Percentiles rank a stretch among this genome's conserved stretches.
Conservation (phyloP, 2,888 invertebrate species). For the Lasioglossum figueresi region DNA sequence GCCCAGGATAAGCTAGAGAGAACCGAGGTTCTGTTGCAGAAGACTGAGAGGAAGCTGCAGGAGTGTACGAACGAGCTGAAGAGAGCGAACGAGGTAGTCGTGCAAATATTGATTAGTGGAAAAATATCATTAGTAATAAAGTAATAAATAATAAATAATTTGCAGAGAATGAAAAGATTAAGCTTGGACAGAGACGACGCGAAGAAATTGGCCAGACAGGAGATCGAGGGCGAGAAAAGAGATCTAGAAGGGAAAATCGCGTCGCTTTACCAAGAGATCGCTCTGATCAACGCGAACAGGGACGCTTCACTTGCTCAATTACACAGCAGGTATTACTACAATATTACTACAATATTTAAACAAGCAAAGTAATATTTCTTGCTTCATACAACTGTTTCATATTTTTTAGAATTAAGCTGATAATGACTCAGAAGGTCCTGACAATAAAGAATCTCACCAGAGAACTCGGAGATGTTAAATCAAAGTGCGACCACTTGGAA, state of each 20-base stretch:
- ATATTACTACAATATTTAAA: background rate
- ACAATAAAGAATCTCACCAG: conserved; percentile 89
- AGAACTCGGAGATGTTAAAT: conserved; percentile 89
- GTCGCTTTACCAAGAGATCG: conserved; percentile 85
- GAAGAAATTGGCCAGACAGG: conserved; percentile 86
- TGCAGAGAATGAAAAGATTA: conserved; percentile 85
- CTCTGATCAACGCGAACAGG: conserved; percentile 86
- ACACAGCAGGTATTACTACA: conserved; percentile 92
- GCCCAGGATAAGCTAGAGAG: conserved; percentile 88
- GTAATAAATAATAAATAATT: conserved; percentile 11
- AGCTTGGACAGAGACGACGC: conserved; percentile 86
- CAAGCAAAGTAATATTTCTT: background rate
- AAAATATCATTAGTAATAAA: too few species aligned
- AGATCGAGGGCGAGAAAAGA: conserved; percentile 88
- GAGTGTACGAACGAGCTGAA: conserved; percentile 88
- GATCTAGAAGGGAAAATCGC: conserved; percentile 85
- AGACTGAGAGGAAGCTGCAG: conserved; percentile 86
- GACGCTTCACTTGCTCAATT: conserved; percentile 92
- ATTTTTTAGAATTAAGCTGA: conserved; percentile 89
- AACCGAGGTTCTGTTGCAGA: conserved; percentile 87
- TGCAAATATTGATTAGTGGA: background rate
- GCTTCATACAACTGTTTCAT: background rate
- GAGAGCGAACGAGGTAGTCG: conserved; percentile 87
- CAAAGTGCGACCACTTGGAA: conserved; percentile 90
- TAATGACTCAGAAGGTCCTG: conserved; percentile 92